Evolutionary conservation across 2,888 invertebrate genomes (phyloP).

Genomic region (Suillia variegata): DNA sequence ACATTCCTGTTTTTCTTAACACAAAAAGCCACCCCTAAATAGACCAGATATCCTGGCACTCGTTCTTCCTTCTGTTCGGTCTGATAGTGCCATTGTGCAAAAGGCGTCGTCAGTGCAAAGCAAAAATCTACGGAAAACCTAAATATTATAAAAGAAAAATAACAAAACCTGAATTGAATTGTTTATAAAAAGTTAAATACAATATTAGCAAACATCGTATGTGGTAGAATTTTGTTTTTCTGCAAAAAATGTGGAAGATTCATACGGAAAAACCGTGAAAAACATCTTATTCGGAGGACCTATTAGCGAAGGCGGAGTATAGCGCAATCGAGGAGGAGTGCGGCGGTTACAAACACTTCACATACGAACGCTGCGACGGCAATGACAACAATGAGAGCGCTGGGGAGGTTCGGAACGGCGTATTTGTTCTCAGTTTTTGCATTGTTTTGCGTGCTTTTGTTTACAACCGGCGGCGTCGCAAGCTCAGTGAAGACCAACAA

Average conservation of each 20-base stretch:
- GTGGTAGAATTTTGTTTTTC: neutral
- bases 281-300: constrained; percentile 5
- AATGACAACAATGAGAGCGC: too few species aligned
- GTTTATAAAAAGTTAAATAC: neutral
- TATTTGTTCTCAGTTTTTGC: constrained; percentile 25
- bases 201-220: neutral
- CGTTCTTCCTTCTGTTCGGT: constrained; percentile 21
- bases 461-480: constrained; percentile 40
- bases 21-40: constrained; percentile 47
- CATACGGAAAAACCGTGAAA: neutral
- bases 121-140: constrained; percentile 14
- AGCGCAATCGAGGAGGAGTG: constrained; percentile 31
- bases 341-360: constrained; percentile 1
- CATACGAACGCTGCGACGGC: neutral
- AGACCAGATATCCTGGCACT: constrained; percentile 17
- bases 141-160: neutral
- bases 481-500: constrained; percentile 47
- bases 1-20: constrained; percentile 38
- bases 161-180: too few species aligned
- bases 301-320: constrained; percentile 14
- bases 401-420: constrained; percentile 10
- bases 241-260: constrained; percentile 4
- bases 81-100: constrained; percentile 38
- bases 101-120: constrained; percentile 47
- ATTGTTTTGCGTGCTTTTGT: constrained; percentile 46